These are phyloP conservation scores for Encarsia formosa DNA, from an alignment of 2,888 invertebrate genomes.

Conservation along the genomic window DNA sequence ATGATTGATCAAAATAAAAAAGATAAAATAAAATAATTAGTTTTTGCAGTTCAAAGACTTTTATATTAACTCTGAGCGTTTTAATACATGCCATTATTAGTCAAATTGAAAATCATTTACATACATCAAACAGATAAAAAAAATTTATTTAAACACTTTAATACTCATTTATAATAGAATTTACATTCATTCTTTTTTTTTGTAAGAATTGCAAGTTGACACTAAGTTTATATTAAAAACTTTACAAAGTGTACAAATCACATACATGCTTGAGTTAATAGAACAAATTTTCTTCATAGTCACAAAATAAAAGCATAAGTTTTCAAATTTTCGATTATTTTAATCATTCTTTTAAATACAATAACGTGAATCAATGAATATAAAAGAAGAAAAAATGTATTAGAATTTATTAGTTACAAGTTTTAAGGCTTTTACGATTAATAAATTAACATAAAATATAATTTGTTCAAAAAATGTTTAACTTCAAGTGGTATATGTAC, in stretches of 20 bases:
- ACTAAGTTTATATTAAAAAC: constrained; percentile 19
- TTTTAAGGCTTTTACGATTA: no score
- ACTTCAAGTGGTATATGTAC: neutral
- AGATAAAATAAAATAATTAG: no score
- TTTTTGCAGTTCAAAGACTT: no score
- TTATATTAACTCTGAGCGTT: constrained; percentile 25
- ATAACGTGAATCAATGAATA: no score
- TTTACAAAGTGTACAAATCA: constrained; percentile 27
- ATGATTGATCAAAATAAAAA: no score
- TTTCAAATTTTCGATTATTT: no score
- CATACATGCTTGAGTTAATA: constrained; percentile 21
- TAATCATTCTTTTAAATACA: no score
- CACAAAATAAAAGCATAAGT: no score
- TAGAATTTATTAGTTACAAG: no score
- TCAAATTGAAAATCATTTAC: constrained; percentile 44
- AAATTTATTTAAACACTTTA: constrained; percentile 26
- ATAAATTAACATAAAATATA: no score
- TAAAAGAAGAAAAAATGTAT: no score
- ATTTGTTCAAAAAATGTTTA: no score
- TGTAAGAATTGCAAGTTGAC: constrained; percentile 11
- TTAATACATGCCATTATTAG: constrained; percentile 34
- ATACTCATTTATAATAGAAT: constrained; percentile 16
- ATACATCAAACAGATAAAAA: constrained; percentile 45
- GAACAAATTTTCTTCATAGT: constrained; percentile 1
- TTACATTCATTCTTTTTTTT: constrained; percentile 7